Evolutionary conservation across 2,797 vertebrate genomes (phyloP), one percentile per base, ranked within the genome.

Genomic region (Erethizon dorsatum): DNA sequence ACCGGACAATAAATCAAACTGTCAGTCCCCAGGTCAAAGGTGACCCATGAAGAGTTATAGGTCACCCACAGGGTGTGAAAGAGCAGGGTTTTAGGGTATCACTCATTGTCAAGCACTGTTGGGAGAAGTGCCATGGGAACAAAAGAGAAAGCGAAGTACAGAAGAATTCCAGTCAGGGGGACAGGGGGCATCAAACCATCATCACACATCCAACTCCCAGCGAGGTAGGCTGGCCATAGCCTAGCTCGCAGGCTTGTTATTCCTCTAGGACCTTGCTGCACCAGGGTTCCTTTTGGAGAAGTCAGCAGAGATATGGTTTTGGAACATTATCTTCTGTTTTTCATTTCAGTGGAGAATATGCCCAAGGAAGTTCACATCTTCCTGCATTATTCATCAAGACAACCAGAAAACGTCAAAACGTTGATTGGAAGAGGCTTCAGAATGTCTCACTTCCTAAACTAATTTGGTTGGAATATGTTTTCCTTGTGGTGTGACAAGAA

Each of bases 1-100:
- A 99, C 99, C 97, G 99, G 99, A 99, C 99, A 99, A 99, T 99
- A 99, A 99, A 99, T 99, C 99, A 99, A 99, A 99, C 99, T 99
- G 99, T 99, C 99, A 99, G 99, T 98, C 98, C 98, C 98, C 96
- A 98, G 99, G 99, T 99, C 99, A 99, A 98, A 99, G 99, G 99
- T 99, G 98, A 98, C 98, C 98, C 99, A 99, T 99, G 98, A 98
- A 99, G 98, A 99, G 99, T 99, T 99, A 99, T 99, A 99, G 99
- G 99, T 99, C 99, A 99, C 98, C 98, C 96, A 98, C 98, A 98
- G 99, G 99, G 99, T 99, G 99, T 98, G 99, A 99, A 99, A 99
- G 99, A 99, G 99, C 99, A 98, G 98, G 98, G 98, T 98, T 99
- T 99, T 98, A 98, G 99, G 99, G 99, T 99, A 99, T 99, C 99